Percentiles rank a stretch among this genome's conserved stretches.
phyloP scores from a whole-genome alignment of 2,888 invertebrate genomes.

The Chrysodeixis includens region DNA sequence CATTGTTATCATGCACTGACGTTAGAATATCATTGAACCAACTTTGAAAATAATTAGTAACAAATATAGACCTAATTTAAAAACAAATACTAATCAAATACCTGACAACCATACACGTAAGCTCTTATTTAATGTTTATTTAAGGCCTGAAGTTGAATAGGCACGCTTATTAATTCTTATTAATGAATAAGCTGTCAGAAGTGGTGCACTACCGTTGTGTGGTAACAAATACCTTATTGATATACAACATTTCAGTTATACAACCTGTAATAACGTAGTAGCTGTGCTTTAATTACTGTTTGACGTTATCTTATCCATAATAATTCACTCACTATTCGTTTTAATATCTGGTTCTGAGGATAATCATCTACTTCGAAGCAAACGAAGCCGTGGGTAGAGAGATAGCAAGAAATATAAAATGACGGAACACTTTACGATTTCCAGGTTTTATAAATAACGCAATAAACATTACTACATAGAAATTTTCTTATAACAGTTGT shows the following conservation, averaged over 20 bases:
- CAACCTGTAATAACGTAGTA: constrained; percentile 27
- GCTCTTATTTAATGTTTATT: constrained; percentile 1
- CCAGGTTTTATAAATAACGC: constrained; percentile 17
- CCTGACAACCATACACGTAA: background rate
- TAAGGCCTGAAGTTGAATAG: constrained; percentile 4
- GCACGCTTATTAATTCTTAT: constrained; percentile 2
- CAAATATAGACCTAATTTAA: background rate
- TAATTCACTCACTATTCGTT: constrained; percentile 30
- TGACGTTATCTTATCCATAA: constrained; percentile 42
- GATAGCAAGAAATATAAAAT: constrained; percentile 39
- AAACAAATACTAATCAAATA: background rate
- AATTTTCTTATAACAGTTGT: constrained; percentile 5
- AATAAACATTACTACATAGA: constrained; percentile 28
- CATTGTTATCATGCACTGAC: too few species aligned
- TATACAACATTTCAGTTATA: constrained; percentile 38
- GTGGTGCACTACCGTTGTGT: constrained; percentile 30
- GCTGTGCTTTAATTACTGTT: constrained; percentile 48
- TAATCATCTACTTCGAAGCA: constrained; percentile 31
- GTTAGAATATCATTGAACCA: too few species aligned
- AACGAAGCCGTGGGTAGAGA: constrained; percentile 29
- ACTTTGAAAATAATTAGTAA: too few species aligned
- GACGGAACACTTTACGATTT: constrained; percentile 35
- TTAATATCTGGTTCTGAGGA: constrained; percentile 32
- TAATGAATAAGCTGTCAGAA: constrained; percentile 21
- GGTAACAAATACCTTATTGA: constrained; percentile 35